Conservation (phyloP, 1,140 invertebrate species). For the Centruroides vittatus region DNA sequence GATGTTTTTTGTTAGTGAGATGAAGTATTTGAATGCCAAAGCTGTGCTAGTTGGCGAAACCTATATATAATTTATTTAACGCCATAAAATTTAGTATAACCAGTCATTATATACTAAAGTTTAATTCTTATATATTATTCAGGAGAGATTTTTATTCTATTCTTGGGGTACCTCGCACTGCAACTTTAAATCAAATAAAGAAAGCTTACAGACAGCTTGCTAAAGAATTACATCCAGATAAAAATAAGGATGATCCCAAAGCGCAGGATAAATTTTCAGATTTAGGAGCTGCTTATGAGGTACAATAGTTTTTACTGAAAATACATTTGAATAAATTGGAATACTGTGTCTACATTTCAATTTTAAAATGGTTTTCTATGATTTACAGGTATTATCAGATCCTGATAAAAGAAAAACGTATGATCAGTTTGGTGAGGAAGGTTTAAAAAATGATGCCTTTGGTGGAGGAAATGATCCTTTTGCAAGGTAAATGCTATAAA, state of each 20-base stretch:
- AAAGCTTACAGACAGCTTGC: slow-evolving; percentile 91
- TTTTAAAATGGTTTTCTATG: background rate
- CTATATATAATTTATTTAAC: too few species aligned
- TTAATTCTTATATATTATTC: slow-evolving; percentile 20
- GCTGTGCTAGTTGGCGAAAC: too few species aligned
- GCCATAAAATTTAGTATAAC: too few species aligned
- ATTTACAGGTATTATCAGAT: slow-evolving; percentile 63
- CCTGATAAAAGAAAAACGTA: slow-evolving; percentile 87
- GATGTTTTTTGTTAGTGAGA: too few species aligned
- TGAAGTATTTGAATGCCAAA: too few species aligned
- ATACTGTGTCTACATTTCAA: background rate
- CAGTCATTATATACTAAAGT: background rate
- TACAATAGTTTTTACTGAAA: slow-evolving; percentile 18
- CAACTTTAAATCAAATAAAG: slow-evolving; percentile 88
- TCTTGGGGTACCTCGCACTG: slow-evolving; percentile 64
- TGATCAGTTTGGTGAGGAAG: slow-evolving; percentile 93
- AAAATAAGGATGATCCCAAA: slow-evolving; percentile 86
- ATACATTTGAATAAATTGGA: background rate
- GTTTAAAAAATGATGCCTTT: slow-evolving; percentile 77
- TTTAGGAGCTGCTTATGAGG: slow-evolving; percentile 90
- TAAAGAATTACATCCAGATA: slow-evolving; percentile 96
- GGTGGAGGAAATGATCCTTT: slow-evolving; percentile 72
- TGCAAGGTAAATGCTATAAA: slow-evolving; percentile 43
- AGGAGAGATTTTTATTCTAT: slow-evolving; percentile 94
- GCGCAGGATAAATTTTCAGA: slow-evolving; percentile 92